Conservation (phyloP, 2,888 invertebrate species). For the Choristoneura rosaceana region DNA sequence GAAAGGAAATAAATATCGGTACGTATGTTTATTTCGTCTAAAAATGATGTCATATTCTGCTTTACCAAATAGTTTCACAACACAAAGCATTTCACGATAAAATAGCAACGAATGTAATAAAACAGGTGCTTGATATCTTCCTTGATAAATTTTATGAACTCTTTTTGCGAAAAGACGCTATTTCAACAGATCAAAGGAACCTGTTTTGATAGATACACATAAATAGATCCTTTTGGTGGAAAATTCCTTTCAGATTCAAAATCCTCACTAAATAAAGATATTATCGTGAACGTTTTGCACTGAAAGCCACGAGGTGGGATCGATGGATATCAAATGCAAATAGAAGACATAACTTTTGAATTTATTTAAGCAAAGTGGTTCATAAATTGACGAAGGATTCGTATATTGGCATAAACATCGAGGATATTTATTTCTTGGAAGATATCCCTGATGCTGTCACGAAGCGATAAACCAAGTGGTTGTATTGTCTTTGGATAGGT, state of each 20-base stretch:
- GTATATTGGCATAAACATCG: background rate
- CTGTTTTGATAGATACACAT: conserved; percentile 62
- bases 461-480: no score
- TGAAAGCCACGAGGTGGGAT: conserved; percentile 21
- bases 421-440: background rate
- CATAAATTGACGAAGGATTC: conserved; percentile 7
- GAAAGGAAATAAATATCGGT: background rate
- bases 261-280: conserved; percentile 41
- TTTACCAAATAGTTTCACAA: conserved; percentile 14
- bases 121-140: conserved; percentile 61
- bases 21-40: background rate
- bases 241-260: conserved; percentile 55
- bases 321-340: conserved; percentile 34
- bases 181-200: conserved; percentile 63
- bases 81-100: conserved; percentile 39
- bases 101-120: conserved; percentile 45
- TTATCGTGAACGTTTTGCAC: conserved; percentile 33
- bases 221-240: conserved; percentile 63
- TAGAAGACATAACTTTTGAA: conserved; percentile 23
- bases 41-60: background rate
- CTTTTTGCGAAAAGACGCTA: conserved; percentile 54
- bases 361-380: conserved; percentile 29
- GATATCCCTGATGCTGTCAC: background rate
- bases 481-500: no score
- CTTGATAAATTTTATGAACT: conserved; percentile 44